A percentile compares a stretch with the other conserved stretches of the same genome.
Conservation (phyloP, 2,888 invertebrate genomes). For the Cerastis rubricosa region DNA sequence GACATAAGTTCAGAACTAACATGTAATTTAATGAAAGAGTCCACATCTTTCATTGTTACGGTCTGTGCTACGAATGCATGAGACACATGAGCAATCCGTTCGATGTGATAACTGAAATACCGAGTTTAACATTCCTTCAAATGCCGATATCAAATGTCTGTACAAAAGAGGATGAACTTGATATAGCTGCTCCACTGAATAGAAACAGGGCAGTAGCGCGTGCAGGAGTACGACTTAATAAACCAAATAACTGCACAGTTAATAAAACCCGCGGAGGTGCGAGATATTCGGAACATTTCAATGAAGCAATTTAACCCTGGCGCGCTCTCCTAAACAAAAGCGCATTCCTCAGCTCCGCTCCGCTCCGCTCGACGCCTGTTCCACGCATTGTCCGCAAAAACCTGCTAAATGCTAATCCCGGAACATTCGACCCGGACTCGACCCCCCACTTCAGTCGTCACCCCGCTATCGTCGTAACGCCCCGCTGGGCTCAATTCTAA, state of each 20-base stretch:
- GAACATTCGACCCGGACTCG: slow-evolving; percentile 67
- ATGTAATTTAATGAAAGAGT: background rate
- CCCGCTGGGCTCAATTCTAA: slow-evolving; percentile 78
- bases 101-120: background rate
- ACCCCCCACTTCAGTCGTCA: slow-evolving; percentile 55
- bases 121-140: background rate
- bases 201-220: slow-evolving; percentile 25
- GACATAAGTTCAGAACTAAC: background rate
- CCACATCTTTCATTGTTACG: no score
- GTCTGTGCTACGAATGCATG: background rate
- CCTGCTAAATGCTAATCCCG: slow-evolving; percentile 79
- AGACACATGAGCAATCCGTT: background rate
- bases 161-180: background rate
- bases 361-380: slow-evolving; percentile 58
- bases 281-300: slow-evolving; percentile 64
- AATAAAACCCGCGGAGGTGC: slow-evolving; percentile 57
- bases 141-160: background rate
- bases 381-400: slow-evolving; percentile 74
- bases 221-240: slow-evolving; percentile 52
- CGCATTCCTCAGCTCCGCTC: slow-evolving; percentile 65
- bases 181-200: background rate
- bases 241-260: slow-evolving; percentile 60
- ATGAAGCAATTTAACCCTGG: slow-evolving; percentile 70
- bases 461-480: slow-evolving; percentile 61
- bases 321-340: slow-evolving; percentile 68